Evolutionary conservation across 2,888 invertebrate genomes (phyloP).

Genomic region (Leucania comma): DNA sequence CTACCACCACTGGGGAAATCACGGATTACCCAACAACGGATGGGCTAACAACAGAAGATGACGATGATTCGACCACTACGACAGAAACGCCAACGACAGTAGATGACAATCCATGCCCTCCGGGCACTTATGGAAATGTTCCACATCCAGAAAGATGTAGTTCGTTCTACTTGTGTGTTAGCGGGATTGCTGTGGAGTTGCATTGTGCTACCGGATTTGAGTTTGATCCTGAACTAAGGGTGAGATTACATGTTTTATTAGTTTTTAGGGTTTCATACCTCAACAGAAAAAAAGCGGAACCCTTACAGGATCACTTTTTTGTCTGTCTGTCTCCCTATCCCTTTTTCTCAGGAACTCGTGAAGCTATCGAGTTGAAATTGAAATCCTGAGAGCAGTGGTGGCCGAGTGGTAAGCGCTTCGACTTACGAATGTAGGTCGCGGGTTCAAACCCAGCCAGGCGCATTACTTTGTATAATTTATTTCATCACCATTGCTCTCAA

Average conservation of each 20-base stretch:
- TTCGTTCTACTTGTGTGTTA: constrained; percentile 71
- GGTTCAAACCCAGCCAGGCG: too few relatives aligned
- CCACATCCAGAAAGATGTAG: constrained; percentile 71
- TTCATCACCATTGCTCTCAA: too few relatives aligned
- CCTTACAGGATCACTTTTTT: too few relatives aligned
- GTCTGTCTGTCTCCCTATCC: too few relatives aligned
- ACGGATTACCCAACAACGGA: constrained; percentile 7
- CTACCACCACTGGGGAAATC: not conserved
- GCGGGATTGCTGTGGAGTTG: constrained; percentile 62
- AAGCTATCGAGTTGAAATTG: too few relatives aligned
- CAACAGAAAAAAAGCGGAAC: too few relatives aligned
- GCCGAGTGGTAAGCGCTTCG: too few relatives aligned
- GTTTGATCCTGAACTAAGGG: constrained; percentile 60
- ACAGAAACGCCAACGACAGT: constrained; percentile 43
- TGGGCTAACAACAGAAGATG: not conserved
- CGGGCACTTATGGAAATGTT: constrained; percentile 64
- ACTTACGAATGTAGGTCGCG: too few relatives aligned
- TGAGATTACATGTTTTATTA: constrained; percentile 39
- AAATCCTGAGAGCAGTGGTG: too few relatives aligned
- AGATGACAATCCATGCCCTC: constrained; percentile 59
- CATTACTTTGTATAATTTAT: too few relatives aligned
- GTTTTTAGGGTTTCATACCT: too few relatives aligned
- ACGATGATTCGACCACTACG: constrained; percentile 3
- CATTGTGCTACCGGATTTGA: constrained; percentile 69
- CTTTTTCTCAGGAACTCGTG: too few relatives aligned